Evolutionary conservation across 2,888 invertebrate species (phyloP).

Genomic region (Oegoconia quadripuncta): DNA sequence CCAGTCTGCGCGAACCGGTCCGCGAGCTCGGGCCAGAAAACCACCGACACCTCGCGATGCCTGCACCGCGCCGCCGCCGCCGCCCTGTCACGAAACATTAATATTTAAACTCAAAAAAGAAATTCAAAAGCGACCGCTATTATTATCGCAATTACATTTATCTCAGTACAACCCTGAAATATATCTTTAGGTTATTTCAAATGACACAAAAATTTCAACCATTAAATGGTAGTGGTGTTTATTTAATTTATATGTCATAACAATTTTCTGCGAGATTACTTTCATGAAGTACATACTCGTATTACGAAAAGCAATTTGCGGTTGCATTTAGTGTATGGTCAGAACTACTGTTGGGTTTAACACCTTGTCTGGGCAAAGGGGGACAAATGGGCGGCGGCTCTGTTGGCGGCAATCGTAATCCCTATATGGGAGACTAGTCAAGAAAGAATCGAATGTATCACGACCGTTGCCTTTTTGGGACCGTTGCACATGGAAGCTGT

Average conservation of each 20-base stretch:
- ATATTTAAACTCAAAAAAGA: slow-evolving; percentile 66
- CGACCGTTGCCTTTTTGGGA: slow-evolving; percentile 21
- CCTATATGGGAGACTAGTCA: slow-evolving; percentile 43
- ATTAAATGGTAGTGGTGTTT: slow-evolving; percentile 35
- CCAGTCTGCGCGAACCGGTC: slow-evolving; percentile 68
- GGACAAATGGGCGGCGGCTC: slow-evolving; percentile 59
- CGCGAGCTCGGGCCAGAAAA: slow-evolving; percentile 73
- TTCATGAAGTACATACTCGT: no score
- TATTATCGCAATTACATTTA: slow-evolving; percentile 59
- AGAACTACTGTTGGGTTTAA: slow-evolving; percentile 48
- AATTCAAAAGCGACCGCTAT: slow-evolving; percentile 52
- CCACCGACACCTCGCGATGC: slow-evolving; percentile 69
- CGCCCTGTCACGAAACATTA: slow-evolving; percentile 75
- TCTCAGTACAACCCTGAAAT: slow-evolving; percentile 37
- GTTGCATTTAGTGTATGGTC: slow-evolving; percentile 40
- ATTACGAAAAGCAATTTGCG: slow-evolving; percentile 47
- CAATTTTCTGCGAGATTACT: no score
- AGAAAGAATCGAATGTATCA: slow-evolving; percentile 39
- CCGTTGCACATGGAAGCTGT: no score
- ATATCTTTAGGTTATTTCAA: slow-evolving; percentile 35
- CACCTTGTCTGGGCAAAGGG: slow-evolving; percentile 58
- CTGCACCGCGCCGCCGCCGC: slow-evolving; percentile 35
- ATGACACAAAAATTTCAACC: slow-evolving; percentile 36
- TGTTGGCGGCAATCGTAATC: slow-evolving; percentile 51
- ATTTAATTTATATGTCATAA: no score